phyloP scores from a whole-genome alignment of 2,113 vertebrate species.

The human region GRCh38 chr2:8036501-8037000 shows the following conservation, averaged over 20 bases:
- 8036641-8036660: fast-evolving
- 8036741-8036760: not conserved
- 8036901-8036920: not conserved
- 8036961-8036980: too few relatives aligned
- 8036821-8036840: not conserved
- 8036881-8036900: too few relatives aligned
- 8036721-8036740: not conserved
- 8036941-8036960: not conserved
- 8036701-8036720: not conserved
- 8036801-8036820: not conserved
- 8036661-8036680: fast-evolving
- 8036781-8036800: not conserved
- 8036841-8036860: too few relatives aligned
- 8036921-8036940: not conserved
- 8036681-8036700: too few relatives aligned
- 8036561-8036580: fast-evolving
- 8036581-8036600: fast-evolving
- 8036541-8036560: not conserved
- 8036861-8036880: not conserved
- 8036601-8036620: fast-evolving
- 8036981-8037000: too few relatives aligned
- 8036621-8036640: fast-evolving
- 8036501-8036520: not conserved
- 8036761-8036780: not conserved
- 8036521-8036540: fast-evolving